Conservation (phyloP, 1,140 invertebrate genomes). For the Doryteuthis pealeii region DNA sequence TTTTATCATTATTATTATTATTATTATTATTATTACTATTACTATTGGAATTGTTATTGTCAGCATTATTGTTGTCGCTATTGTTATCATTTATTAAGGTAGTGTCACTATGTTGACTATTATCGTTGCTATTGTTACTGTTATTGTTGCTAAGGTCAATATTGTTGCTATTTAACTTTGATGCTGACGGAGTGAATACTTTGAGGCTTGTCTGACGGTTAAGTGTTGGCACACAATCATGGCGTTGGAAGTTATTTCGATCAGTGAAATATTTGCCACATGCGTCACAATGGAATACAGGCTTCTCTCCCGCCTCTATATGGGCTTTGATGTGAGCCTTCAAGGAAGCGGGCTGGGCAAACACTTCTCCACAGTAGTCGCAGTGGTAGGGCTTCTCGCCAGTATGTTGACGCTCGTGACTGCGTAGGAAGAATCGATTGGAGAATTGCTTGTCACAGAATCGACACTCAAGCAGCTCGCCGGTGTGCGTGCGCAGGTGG, state of each 20-base stretch:
- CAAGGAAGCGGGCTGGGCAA: conserved; percentile 36
- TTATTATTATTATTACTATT: background rate
- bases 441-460: conserved; percentile 12
- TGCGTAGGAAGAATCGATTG: conserved; percentile 8
- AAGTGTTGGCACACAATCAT: conserved; percentile 14
- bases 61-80: background rate
- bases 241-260: conserved; percentile 32
- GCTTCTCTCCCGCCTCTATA: conserved; percentile 39
- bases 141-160: background rate
- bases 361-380: conserved; percentile 52
- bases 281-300: conserved; percentile 52
- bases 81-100: background rate
- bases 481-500: conserved; percentile 34
- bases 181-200: background rate
- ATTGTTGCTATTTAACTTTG: background rate
- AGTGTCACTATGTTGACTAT: background rate
- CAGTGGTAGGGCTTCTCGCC: conserved; percentile 57
- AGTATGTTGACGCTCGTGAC: conserved; percentile 56
- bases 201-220: background rate
- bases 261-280: conserved; percentile 44
- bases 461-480: conserved; percentile 7
- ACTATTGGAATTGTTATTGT: background rate
- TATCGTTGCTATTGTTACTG: background rate
- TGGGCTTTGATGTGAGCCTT: conserved; percentile 54
- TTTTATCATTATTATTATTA: background rate